Conservation (phyloP, 2,113 vertebrate genomes). For the Donacobius atricapilla region DNA sequence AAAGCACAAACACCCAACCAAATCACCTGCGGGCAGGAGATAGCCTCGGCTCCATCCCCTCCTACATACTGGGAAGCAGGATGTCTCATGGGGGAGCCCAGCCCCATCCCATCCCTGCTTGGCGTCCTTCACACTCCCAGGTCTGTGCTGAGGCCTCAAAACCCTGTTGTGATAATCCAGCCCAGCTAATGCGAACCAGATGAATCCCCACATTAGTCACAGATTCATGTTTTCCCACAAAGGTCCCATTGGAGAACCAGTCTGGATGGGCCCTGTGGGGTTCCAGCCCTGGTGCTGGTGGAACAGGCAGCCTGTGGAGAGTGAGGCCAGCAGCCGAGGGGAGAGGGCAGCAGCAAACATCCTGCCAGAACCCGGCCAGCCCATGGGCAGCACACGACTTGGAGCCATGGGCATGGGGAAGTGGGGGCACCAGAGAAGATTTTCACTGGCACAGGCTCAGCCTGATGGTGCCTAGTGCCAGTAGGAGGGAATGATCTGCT, state of each 20-base stretch:
- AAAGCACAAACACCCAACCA: neutral
- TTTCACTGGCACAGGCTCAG: rapidly evolving
- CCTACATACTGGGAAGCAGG: neutral
- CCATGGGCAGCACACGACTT: rapidly evolving
- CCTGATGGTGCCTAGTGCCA: rapidly evolving
- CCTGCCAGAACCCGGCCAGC: neutral
- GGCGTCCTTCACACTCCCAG: neutral
- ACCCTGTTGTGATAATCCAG: neutral
- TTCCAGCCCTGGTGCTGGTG: neutral
- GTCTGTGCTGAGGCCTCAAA: neutral
- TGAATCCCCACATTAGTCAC: slow-evolving; percentile 22
- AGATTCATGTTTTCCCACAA: neutral
- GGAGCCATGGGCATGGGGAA: rapidly evolving
- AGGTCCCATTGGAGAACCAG: neutral
- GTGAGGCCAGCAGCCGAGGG: rapidly evolving
- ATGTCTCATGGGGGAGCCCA: neutral
- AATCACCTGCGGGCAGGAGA: rapidly evolving
- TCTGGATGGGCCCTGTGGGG: rapidly evolving
- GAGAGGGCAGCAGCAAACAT: neutral
- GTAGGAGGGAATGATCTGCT: neutral
- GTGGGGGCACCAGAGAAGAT: neutral
- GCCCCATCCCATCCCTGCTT: neutral
- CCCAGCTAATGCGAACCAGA: neutral
- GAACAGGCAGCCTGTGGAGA: neutral
- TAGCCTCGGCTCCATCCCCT: neutral